Conservation (phyloP, 2,888 invertebrate genomes). For the Halictus ligatus region DNA sequence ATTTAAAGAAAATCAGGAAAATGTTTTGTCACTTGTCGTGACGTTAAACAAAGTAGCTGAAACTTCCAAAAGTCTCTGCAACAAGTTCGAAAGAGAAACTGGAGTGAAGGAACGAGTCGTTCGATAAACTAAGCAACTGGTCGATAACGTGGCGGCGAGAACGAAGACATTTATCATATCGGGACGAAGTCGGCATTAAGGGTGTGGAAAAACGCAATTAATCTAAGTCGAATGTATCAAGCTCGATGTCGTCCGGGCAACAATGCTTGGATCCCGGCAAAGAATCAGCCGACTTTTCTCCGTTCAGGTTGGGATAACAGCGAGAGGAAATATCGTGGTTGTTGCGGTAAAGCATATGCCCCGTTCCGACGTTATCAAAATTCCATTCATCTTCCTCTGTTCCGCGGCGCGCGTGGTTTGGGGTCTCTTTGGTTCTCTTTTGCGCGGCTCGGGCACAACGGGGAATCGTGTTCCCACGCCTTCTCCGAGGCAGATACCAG, state of each 20-base stretch:
- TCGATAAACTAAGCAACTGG: background rate
- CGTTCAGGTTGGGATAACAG: conserved; percentile 40
- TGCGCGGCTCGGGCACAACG: conserved; percentile 22
- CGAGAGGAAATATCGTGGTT: conserved; percentile 64
- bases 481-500: conserved; percentile 25
- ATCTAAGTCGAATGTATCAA: background rate
- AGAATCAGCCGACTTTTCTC: conserved; percentile 31
- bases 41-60: too few species aligned
- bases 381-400: conserved; percentile 64
- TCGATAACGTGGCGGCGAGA: background rate
- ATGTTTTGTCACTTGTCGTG: too few species aligned
- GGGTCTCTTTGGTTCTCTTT: conserved; percentile 16
- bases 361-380: conserved; percentile 73
- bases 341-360: conserved; percentile 66
- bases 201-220: background rate
- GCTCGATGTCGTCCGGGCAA: background rate
- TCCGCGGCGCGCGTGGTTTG: background rate
- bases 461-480: conserved; percentile 8
- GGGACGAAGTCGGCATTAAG: background rate
- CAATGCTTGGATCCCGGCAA: background rate
- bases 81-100: too few species aligned
- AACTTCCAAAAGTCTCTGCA: too few species aligned
- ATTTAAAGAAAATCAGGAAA: too few species aligned
- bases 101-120: background rate
- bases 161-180: background rate